A percentile compares a stretch with the other conserved stretches of the same genome.
Conservation (phyloP, 2,888 invertebrate genomes). For the Sepioteuthis lessoniana region DNA sequence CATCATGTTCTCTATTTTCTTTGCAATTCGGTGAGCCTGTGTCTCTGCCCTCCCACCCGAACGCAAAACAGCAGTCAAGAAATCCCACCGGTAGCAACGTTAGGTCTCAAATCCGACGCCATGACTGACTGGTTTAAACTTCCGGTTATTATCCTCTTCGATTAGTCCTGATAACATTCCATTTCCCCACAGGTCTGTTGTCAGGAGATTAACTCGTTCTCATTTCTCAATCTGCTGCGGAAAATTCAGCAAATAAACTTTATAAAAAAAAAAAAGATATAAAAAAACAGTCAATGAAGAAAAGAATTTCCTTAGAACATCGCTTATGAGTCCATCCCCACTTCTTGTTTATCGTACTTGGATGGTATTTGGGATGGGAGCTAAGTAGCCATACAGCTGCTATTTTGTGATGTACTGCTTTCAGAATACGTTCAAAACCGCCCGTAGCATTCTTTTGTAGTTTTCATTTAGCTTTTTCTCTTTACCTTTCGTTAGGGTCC, state of each 20-base stretch:
- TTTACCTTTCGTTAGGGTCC: too few relatives aligned
- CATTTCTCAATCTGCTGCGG: neutral
- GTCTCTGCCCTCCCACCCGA: neutral
- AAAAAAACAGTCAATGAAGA: neutral
- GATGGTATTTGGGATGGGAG: too few relatives aligned
- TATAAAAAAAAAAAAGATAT: neutral
- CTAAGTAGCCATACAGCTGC: too few relatives aligned
- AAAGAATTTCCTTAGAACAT: neutral
- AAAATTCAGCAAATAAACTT: neutral
- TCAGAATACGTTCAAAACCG: too few relatives aligned
- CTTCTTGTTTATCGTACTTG: too few relatives aligned
- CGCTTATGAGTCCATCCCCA: too few relatives aligned
- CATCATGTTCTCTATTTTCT: too few relatives aligned
- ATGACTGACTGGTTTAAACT: neutral
- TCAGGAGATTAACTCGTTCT: neutral
- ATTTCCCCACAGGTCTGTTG: neutral
- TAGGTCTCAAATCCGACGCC: neutral
- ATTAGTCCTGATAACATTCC: neutral
- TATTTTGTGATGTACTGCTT: too few relatives aligned
- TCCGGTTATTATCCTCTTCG: neutral
- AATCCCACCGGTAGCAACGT: neutral
- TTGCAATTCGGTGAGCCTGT: too few relatives aligned
- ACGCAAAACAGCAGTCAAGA: neutral
- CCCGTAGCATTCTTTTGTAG: too few relatives aligned
- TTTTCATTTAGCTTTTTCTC: too few relatives aligned